Evolutionary conservation across 1,140 invertebrate species (phyloP).

Genomic region (Oryctes rhinoceros): DNA sequence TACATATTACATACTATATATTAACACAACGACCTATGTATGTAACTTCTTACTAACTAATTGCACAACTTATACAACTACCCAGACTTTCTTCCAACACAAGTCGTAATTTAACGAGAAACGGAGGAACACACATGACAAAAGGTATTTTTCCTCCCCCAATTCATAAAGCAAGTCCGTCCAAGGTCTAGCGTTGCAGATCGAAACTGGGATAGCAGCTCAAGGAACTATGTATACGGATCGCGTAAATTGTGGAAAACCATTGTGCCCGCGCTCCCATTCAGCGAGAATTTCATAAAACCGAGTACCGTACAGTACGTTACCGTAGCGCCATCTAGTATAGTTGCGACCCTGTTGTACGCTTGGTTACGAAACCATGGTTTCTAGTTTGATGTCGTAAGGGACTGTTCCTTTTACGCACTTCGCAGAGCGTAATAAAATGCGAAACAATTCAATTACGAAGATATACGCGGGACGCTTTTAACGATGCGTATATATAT

Average conservation of each 20-base stretch:
- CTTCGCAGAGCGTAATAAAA: background rate
- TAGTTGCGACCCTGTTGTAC: background rate
- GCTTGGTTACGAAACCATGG: background rate
- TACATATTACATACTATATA: too few species aligned
- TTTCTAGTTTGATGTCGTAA: conserved; percentile 3
- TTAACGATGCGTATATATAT: too few species aligned
- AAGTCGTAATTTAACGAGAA: too few species aligned
- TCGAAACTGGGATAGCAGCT: background rate
- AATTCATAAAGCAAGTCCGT: background rate
- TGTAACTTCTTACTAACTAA: too few species aligned
- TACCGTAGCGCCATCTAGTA: background rate
- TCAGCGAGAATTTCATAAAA: conserved; percentile 18
- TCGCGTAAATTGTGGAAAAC: background rate
- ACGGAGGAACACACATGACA: background rate
- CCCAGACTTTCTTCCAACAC: too few species aligned
- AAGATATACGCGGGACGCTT: conserved; percentile 2
- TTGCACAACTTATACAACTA: too few species aligned
- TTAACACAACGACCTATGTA: too few species aligned
- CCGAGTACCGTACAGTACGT: background rate
- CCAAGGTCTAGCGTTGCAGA: background rate
- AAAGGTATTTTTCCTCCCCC: background rate
- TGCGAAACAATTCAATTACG: conserved; percentile 21
- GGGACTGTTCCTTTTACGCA: conserved; percentile 14
- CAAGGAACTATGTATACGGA: background rate
- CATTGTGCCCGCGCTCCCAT: background rate